These are phyloP conservation scores for Volucella zonaria DNA, from an alignment of 2,888 invertebrate species.

Conservation along the genomic window DNA sequence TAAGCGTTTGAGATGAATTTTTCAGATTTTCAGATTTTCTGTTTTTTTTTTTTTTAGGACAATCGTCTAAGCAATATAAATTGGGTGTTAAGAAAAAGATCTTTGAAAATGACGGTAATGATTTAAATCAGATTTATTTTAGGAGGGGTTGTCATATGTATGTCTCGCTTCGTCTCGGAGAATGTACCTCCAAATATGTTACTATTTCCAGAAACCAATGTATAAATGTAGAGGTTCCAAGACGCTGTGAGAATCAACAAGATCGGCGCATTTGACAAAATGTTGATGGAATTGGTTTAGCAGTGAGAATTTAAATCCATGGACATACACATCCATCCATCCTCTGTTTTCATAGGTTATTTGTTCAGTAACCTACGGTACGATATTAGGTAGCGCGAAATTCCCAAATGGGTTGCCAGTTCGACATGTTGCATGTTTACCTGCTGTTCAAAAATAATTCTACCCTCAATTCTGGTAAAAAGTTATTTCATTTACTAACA, in stretches of 20 bases:
- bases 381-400: too few species aligned
- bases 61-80: slow-evolving; percentile 43
- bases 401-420: too few species aligned
- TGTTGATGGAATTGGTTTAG: background rate
- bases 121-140: slow-evolving; percentile 29
- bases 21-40: background rate
- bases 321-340: too few species aligned
- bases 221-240: background rate
- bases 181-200: background rate
- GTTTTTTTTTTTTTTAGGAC: background rate
- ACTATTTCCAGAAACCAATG: too few species aligned
- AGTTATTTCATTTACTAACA: slow-evolving; percentile 6
- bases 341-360: too few species aligned
- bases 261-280: background rate
- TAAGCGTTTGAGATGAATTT: slow-evolving; percentile 20
- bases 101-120: slow-evolving; percentile 42
- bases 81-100: slow-evolving; percentile 35
- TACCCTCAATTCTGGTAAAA: background rate
- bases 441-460: too few species aligned
- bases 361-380: too few species aligned
- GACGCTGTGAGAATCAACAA: slow-evolving; percentile 10
- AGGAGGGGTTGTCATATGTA: background rate
- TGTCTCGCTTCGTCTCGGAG: too few species aligned
- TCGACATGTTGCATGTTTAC: too few species aligned
- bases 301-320: background rate